These are phyloP conservation scores for Oxyruncus cristatus DNA, from an alignment of 2,113 vertebrate species.

Conservation along the genomic window DNA sequence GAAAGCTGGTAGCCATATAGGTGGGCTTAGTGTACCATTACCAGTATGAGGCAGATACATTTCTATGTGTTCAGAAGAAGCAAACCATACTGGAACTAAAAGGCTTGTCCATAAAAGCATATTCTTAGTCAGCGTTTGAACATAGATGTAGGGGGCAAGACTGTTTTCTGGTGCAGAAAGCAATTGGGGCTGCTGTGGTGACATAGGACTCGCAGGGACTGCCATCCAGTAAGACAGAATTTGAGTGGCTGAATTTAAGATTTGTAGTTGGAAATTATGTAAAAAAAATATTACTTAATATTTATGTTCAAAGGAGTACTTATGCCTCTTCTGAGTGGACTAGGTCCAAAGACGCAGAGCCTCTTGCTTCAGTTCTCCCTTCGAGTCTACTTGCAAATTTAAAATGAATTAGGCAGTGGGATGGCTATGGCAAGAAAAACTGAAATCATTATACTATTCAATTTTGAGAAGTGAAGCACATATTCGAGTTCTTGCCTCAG, in stretches of 20 bases:
- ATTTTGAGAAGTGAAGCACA: not conserved
- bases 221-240: not conserved
- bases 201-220: not conserved
- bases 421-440: not conserved
- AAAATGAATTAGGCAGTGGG: not conserved
- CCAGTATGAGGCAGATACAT: not conserved
- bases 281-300: not conserved
- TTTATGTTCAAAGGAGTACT: not conserved
- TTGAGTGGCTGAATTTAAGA: not conserved
- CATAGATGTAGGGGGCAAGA: not conserved
- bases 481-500: not conserved
- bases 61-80: not conserved
- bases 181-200: not conserved
- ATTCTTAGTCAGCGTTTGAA: not conserved
- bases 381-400: not conserved
- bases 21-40: not conserved
- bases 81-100: not conserved
- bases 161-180: not conserved
- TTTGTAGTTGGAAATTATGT: not conserved
- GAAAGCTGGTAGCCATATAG: not conserved
- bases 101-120: not conserved
- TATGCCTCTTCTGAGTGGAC: accelerated
- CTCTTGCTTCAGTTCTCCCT: not conserved
- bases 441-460: not conserved
- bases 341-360: not conserved